These are phyloP conservation scores for Ciconia nigra DNA, from an alignment of 2,797 vertebrate genomes.

Conservation along the genomic window DNA sequence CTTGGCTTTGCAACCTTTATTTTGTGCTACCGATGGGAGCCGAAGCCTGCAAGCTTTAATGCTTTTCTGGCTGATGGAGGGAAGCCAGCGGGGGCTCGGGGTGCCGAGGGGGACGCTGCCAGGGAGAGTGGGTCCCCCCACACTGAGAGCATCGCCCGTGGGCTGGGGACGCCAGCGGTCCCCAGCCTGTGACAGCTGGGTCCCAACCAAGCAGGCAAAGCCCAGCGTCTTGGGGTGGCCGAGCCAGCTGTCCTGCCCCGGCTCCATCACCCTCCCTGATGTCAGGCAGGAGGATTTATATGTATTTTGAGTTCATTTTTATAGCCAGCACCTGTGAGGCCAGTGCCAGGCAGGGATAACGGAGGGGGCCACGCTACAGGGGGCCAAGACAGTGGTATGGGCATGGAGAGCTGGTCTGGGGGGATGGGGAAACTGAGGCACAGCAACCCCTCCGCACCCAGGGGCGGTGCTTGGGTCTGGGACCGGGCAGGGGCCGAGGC, in stretches of 20 bases:
- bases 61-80: neutral
- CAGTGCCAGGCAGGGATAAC: neutral
- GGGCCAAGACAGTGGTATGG: fast-evolving
- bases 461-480: fast-evolving
- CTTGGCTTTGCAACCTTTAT: neutral
- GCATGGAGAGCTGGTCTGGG: neutral
- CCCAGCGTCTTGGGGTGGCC: neutral
- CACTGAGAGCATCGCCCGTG: fast-evolving
- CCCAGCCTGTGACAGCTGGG: neutral
- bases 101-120: fast-evolving
- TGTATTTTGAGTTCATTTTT: constrained; percentile 4
- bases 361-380: fast-evolving
- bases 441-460: fast-evolving
- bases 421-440: neutral
- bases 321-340: constrained; percentile 32
- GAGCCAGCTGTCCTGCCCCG: neutral
- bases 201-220: neutral
- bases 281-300: constrained; percentile 13
- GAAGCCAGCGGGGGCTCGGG: neutral
- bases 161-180: neutral
- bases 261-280: neutral
- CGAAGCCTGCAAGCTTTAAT: neutral
- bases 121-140: neutral
- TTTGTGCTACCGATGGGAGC: neutral
- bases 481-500: neutral